Evolutionary conservation across 1,140 invertebrate genomes (phyloP), one percentile per base, ranked within the genome.

Genomic region (Adoxophyes honmai): DNA sequence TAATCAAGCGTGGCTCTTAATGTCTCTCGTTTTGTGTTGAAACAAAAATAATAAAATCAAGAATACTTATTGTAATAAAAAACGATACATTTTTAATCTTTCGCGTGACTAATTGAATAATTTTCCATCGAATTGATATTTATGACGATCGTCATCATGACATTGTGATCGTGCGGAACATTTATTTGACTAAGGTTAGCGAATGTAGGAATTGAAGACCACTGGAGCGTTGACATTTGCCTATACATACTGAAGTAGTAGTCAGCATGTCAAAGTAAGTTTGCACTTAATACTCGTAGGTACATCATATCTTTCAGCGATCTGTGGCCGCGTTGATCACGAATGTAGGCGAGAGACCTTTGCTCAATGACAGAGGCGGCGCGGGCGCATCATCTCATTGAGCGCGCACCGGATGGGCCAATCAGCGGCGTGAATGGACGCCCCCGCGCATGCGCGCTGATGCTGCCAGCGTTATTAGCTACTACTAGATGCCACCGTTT

Each of bases 351-450:
- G 81, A 87, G 69, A 78, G 80, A 80, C 81, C 81, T 83, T 75
- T 79, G 75, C 81, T 85, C 83, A 86, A 85, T 85, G 83, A 86
- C 77, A 82, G 73, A 85, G 81, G 83, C 81, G 80, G 81, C 77
- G 73, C 78, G 68, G 67, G 72, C 80, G 79, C 82, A 88, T 88
- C 85, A 85, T 83, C 81, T 88, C 81, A 85, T 86, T 86, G 82
- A 86, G 77, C 70, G 75, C 72, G 73, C 76, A 85, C 85, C 85
- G 85, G 85, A 88, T 86, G 85, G 75, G 67, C 82, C 85, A 88
- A 88, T 88, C 85, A 86, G 80, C 82, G 68, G 61, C 77, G 76
- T 86, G 85, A 86, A 88, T 86, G 81, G 82, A 76, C 85, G 85
- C 85, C 82, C 78, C 82, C 85, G 79, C 81, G 71, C 64, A 61